Evolutionary conservation across 2,888 invertebrate genomes (phyloP).

Genomic region (Ligdia adustata): DNA sequence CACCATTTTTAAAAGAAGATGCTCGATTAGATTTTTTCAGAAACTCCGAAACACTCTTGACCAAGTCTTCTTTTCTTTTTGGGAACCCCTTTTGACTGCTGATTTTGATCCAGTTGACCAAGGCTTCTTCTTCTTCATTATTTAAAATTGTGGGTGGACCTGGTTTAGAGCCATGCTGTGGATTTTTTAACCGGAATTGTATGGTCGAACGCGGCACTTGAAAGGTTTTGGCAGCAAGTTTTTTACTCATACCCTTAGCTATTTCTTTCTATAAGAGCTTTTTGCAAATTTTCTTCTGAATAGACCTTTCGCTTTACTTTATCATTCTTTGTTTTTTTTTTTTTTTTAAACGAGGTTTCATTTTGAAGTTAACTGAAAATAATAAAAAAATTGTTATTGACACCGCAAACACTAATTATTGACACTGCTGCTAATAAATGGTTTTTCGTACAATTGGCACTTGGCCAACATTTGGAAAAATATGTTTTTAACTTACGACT

Average conservation of each 20-base stretch:
- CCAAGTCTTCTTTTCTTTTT: constrained; percentile 36
- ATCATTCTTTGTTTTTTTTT: constrained; percentile 3
- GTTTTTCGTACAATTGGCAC: constrained; percentile 11
- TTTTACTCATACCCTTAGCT: too few relatives aligned
- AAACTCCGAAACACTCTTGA: constrained; percentile 42
- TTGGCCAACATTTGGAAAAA: constrained; percentile 11
- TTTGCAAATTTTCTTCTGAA: constrained; percentile 10
- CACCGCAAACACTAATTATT: constrained; percentile 6
- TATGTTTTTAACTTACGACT: constrained; percentile 7
- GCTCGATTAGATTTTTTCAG: constrained; percentile 16
- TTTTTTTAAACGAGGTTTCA: constrained; percentile 2
- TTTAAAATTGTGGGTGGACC: constrained; percentile 6
- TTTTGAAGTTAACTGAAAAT: background rate
- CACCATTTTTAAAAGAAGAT: constrained; percentile 4
- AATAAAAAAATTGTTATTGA: constrained; percentile 3
- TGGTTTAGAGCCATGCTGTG: constrained; percentile 1
- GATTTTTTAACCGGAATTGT: constrained; percentile 10
- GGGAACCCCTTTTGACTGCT: constrained; percentile 49
- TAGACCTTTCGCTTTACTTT: constrained; percentile 5
- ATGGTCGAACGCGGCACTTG: constrained; percentile 6
- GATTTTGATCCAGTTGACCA: constrained; percentile 46
- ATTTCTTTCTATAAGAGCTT: constrained; percentile 7
- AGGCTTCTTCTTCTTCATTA: constrained; percentile 40
- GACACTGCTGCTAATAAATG: constrained; percentile 12
- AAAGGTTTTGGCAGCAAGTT: constrained; percentile 15